Evolutionary conservation across 1,140 invertebrate species (phyloP).

Genomic region (Goniozus legneri): DNA sequence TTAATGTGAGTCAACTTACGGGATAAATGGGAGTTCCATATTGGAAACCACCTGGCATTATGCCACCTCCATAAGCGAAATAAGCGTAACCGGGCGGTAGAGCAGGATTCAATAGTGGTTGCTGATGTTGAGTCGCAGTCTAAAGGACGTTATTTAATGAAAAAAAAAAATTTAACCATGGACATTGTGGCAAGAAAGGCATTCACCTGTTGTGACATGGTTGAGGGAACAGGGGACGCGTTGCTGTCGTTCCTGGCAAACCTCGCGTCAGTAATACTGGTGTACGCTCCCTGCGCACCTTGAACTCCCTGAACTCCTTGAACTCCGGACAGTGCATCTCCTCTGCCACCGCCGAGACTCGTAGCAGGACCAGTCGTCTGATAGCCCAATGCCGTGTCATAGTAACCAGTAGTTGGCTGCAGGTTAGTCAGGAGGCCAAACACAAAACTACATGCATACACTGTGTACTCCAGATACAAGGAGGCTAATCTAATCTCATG

Average conservation of each 20-base stretch:
- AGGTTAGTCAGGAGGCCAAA: conserved; percentile 53
- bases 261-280: conserved; percentile 69
- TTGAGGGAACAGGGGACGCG: conserved; percentile 74
- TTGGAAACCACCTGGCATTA: conserved; percentile 71
- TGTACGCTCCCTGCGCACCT: conserved; percentile 62
- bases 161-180: not conserved
- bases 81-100: conserved; percentile 67
- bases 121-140: conserved; percentile 62
- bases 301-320: conserved; percentile 51
- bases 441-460: conserved; percentile 56
- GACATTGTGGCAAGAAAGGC: too few relatives aligned
- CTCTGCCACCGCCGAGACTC: conserved; percentile 58
- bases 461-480: conserved; percentile 53
- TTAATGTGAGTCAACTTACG: conserved; percentile 46
- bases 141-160: conserved; percentile 39
- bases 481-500: conserved; percentile 28
- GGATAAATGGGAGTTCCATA: conserved; percentile 70
- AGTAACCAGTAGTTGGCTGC: conserved; percentile 55
- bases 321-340: conserved; percentile 65
- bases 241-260: conserved; percentile 79
- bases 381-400: conserved; percentile 52
- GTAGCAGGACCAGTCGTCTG: conserved; percentile 53
- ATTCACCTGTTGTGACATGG: conserved; percentile 66
- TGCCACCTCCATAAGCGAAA: conserved; percentile 63
- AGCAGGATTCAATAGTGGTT: conserved; percentile 59